phyloP scores from a whole-genome alignment of 2,797 vertebrate genomes.

The Ispidina lecontei region DNA sequence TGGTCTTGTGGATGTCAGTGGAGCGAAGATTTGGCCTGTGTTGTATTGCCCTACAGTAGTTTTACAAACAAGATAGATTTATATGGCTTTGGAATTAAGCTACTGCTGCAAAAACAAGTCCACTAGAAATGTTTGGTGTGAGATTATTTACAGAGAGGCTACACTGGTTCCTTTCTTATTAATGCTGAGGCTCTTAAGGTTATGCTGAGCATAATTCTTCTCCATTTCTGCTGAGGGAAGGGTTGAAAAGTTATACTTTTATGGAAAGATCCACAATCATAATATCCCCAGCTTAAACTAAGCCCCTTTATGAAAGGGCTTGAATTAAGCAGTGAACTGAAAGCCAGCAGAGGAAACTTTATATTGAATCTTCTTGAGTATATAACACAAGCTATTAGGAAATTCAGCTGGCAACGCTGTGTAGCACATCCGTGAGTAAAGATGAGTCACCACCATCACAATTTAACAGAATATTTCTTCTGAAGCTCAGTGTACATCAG shows the following conservation, averaged over 20 bases:
- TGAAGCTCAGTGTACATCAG: background rate
- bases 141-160: slow-evolving; percentile 1
- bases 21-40: background rate
- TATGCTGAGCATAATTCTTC: background rate
- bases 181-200: background rate
- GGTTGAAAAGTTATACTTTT: background rate
- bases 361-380: background rate
- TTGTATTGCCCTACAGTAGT: slow-evolving; percentile 27
- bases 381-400: background rate
- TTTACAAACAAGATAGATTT: slow-evolving; percentile 63
- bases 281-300: background rate
- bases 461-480: background rate
- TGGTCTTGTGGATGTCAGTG: background rate
- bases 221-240: background rate
- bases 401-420: background rate
- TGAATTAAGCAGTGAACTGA: background rate
- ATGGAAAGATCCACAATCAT: background rate
- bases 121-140: background rate
- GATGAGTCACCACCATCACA: background rate
- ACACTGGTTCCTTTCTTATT: background rate
- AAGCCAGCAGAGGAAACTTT: background rate
- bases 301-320: background rate
- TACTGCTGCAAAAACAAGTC: slow-evolving; percentile 51
- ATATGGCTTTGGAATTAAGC: slow-evolving; percentile 40
- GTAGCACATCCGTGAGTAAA: background rate